Evolutionary conservation across 1,140 invertebrate species (phyloP).

Genomic region (Ceratina japonica): DNA sequence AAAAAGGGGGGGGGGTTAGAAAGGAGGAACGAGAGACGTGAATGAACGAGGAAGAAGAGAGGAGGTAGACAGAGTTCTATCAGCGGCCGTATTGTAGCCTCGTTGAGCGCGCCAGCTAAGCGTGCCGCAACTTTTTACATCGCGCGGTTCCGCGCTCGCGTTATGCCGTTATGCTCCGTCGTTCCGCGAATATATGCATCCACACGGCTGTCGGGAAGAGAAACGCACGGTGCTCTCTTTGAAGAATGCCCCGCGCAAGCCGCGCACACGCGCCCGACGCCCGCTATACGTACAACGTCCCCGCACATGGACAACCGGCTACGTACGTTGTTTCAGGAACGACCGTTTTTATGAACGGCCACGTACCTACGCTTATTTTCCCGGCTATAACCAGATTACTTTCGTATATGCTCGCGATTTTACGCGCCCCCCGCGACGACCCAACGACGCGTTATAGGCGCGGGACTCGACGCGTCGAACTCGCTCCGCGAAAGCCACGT

Average conservation of each 20-base stretch:
- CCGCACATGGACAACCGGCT: too few relatives aligned
- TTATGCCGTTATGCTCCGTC: constrained; percentile 62
- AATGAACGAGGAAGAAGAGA: not conserved
- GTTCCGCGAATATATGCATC: constrained; percentile 52
- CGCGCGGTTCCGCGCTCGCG: constrained; percentile 44
- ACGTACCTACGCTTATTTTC: constrained; percentile 27
- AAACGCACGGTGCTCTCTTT: constrained; percentile 42
- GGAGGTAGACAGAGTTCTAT: constrained; percentile 21
- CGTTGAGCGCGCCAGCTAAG: constrained; percentile 48
- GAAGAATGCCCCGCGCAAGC: constrained; percentile 5
- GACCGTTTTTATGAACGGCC: constrained; percentile 12
- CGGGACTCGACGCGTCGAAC: too few relatives aligned
- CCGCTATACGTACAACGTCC: too few relatives aligned
- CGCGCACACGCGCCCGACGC: not conserved
- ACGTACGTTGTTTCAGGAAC: constrained; percentile 3
- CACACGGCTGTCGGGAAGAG: constrained; percentile 36
- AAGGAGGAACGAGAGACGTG: not conserved
- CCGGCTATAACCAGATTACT: constrained; percentile 6
- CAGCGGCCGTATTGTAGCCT: constrained; percentile 40
- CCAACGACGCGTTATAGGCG: not conserved
- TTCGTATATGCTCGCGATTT: not conserved
- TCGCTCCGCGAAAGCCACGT: too few relatives aligned
- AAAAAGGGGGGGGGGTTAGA: not conserved
- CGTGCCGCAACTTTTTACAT: constrained; percentile 63
- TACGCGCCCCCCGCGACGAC: not conserved